Evolutionary conservation across 2,888 invertebrate species (phyloP).

Genomic region (Argyresthia goedartella): DNA sequence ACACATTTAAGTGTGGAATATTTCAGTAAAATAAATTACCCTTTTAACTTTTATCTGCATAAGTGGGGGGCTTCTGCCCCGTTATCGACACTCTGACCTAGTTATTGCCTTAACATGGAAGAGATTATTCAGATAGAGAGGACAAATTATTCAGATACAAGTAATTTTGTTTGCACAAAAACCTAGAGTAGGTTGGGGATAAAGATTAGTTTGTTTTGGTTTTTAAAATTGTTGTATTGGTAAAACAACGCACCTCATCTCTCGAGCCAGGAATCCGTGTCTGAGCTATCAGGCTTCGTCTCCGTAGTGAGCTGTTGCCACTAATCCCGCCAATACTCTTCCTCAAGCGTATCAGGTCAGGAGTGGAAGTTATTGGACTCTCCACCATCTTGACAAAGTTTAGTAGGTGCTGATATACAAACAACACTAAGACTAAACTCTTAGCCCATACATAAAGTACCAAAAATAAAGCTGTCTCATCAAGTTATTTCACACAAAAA

Average conservation of each 20-base stretch:
- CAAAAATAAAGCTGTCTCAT: not conserved
- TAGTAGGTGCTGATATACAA: not conserved
- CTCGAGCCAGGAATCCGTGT: constrained; percentile 23
- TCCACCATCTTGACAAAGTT: constrained; percentile 29
- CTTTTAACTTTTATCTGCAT: too few species aligned
- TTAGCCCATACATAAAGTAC: not conserved
- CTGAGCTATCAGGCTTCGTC: constrained; percentile 47
- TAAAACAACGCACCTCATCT: constrained; percentile 34
- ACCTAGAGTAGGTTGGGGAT: too few species aligned
- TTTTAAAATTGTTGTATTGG: too few species aligned
- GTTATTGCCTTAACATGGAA: too few species aligned
- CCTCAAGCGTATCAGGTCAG: constrained; percentile 30
- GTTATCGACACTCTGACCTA: too few species aligned
- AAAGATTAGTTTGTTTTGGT: too few species aligned
- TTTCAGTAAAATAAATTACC: too few species aligned
- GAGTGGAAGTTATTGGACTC: constrained; percentile 41
- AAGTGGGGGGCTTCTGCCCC: too few species aligned
- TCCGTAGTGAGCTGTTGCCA: constrained; percentile 31
- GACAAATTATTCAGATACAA: too few species aligned
- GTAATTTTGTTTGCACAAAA: too few species aligned
- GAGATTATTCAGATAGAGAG: too few species aligned
- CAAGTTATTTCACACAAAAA: not conserved
- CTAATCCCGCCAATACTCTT: constrained; percentile 47
- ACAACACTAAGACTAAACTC: not conserved
- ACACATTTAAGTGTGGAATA: too few species aligned